Evolutionary conservation across 2,113 vertebrate species (phyloP).

Genomic region (Balaeniceps rex): DNA sequence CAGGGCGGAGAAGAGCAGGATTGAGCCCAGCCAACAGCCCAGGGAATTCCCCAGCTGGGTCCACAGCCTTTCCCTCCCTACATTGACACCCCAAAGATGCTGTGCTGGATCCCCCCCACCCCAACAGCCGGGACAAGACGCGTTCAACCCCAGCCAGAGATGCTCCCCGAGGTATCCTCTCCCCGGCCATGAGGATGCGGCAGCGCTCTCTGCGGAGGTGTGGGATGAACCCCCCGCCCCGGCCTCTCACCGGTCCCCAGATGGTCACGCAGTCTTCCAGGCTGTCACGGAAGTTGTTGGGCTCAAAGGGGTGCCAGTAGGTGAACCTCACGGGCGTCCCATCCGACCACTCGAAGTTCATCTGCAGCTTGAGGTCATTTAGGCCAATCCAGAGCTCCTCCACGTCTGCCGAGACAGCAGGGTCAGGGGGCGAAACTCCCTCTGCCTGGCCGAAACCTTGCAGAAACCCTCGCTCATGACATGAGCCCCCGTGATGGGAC

Average conservation of each 20-base stretch:
- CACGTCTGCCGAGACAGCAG: slow-evolving; percentile 75
- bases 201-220: accelerated
- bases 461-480: background rate
- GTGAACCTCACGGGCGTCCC: slow-evolving; percentile 91
- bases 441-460: background rate
- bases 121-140: background rate
- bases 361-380: slow-evolving; percentile 91
- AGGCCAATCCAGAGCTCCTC: slow-evolving; percentile 97
- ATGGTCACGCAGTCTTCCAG: slow-evolving; percentile 94
- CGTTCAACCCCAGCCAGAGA: background rate
- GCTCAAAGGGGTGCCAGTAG: slow-evolving; percentile 94
- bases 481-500: accelerated
- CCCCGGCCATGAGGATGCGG: background rate
- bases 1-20: background rate
- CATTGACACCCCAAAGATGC: background rate
- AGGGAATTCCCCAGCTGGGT: background rate
- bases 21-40: background rate
- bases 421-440: background rate
- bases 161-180: background rate
- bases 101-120: background rate
- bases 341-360: slow-evolving; percentile 98
- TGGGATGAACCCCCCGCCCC: background rate
- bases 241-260: slow-evolving; percentile 90
- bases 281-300: slow-evolving; percentile 95
- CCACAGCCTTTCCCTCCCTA: background rate